These are phyloP conservation scores for Macquaria ambigua DNA, from an alignment of 2,113 vertebrate genomes.

Conservation along the genomic window DNA sequence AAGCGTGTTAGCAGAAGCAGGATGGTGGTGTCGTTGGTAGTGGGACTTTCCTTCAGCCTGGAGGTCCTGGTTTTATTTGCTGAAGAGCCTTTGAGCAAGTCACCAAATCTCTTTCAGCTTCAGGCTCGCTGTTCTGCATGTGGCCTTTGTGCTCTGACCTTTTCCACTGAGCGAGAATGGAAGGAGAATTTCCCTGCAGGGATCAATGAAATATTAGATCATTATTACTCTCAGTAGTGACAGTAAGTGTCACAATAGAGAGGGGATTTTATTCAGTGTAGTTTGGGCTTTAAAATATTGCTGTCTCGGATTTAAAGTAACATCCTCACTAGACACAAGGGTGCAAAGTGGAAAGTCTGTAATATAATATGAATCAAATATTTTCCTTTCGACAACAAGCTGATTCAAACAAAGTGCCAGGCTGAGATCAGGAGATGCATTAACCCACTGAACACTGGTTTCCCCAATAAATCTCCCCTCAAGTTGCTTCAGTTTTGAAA, in stretches of 20 bases:
- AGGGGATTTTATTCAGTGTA: constrained; percentile 5
- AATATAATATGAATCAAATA: neutral
- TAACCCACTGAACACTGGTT: neutral
- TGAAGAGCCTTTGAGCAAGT: constrained; percentile 35
- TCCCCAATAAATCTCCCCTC: neutral
- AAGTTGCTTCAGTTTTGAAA: neutral
- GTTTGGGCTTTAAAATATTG: constrained; percentile 25
- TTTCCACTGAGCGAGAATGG: constrained; percentile 19
- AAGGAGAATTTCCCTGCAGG: constrained; percentile 30
- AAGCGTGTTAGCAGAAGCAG: neutral
- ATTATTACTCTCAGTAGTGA: constrained; percentile 36
- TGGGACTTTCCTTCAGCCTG: neutral
- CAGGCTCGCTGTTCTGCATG: constrained; percentile 5
- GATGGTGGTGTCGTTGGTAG: neutral
- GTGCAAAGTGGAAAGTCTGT: neutral
- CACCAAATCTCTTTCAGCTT: neutral
- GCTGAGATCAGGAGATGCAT: neutral
- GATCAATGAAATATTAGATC: constrained; percentile 58
- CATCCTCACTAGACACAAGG: neutral
- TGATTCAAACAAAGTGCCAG: neutral
- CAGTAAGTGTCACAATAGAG: constrained; percentile 25
- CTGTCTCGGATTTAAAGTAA: neutral
- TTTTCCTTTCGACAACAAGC: neutral
- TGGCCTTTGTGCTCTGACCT: constrained; percentile 55
- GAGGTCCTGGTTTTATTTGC: neutral